phyloP scores from a whole-genome alignment of 1,140 invertebrate genomes.

The Aradophagus sp. region DNA sequence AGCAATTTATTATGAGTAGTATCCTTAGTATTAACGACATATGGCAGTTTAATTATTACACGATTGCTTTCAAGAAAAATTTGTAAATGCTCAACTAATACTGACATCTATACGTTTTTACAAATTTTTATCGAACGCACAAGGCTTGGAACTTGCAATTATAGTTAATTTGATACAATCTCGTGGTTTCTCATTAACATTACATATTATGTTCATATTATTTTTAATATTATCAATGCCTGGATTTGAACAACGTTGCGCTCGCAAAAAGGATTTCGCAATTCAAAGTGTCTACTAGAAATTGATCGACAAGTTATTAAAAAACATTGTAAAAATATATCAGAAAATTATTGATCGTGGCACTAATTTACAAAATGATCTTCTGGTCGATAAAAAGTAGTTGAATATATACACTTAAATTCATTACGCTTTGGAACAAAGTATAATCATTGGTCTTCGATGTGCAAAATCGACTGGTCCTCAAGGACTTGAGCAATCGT shows the following conservation, averaged over 20 bases:
- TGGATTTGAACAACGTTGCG: too few relatives aligned
- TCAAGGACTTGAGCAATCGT: conserved; percentile 23
- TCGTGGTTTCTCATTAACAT: too few relatives aligned
- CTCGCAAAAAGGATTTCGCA: too few relatives aligned
- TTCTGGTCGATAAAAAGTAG: not conserved
- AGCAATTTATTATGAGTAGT: not conserved
- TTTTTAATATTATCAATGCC: too few relatives aligned
- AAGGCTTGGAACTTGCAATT: too few relatives aligned
- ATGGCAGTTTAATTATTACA: conserved; percentile 15
- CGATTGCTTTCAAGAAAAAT: conserved; percentile 1
- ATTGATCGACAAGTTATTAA: too few relatives aligned
- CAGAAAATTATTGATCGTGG: not conserved
- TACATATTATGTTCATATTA: too few relatives aligned
- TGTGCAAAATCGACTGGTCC: conserved; percentile 1
- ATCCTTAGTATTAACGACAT: conserved; percentile 5
- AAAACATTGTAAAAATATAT: too few relatives aligned
- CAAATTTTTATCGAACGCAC: conserved; percentile 8
- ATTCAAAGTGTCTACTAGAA: too few relatives aligned
- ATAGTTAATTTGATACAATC: too few relatives aligned
- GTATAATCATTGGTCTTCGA: conserved; percentile 21
- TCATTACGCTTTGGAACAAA: conserved; percentile 20
- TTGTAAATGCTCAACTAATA: conserved; percentile 6
- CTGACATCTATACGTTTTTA: conserved; percentile 7
- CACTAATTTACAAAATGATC: too few relatives aligned
- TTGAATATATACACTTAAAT: not conserved